Conservation (phyloP, 2,888 invertebrate species). For the Priocnemis perturbator region DNA sequence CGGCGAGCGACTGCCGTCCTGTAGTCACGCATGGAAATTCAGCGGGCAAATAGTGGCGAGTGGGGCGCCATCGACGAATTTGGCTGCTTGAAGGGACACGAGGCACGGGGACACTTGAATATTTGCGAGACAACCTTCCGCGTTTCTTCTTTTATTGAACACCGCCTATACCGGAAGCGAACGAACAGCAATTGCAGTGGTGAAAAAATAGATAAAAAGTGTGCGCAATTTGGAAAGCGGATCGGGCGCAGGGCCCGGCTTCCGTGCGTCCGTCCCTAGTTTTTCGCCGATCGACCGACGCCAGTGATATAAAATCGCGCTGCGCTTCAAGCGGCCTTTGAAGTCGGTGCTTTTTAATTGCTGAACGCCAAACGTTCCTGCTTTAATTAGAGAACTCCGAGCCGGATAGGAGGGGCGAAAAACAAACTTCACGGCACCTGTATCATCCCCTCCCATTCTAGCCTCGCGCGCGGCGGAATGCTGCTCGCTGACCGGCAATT, state of each 20-base stretch:
- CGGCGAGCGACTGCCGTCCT: too few species aligned
- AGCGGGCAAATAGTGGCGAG: too few species aligned
- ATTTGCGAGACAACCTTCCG: too few species aligned
- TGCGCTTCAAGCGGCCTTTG: slow-evolving; percentile 45
- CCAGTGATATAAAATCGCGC: slow-evolving; percentile 10
- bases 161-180: too few species aligned
- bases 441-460: slow-evolving; percentile 2
- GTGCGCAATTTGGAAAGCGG: too few species aligned
- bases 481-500: slow-evolving; percentile 40
- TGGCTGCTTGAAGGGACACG: too few species aligned
- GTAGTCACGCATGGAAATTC: too few species aligned
- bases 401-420: slow-evolving; percentile 29
- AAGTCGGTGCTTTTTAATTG: slow-evolving; percentile 44
- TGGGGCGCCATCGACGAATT: too few species aligned
- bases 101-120: too few species aligned
- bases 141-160: too few species aligned
- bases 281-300: neutral
- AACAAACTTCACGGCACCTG: slow-evolving; percentile 41
- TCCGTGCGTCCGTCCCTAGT: neutral
- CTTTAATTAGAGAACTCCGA: slow-evolving; percentile 51
- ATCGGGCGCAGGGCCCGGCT: neutral
- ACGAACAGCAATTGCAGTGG: too few species aligned
- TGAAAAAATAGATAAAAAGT: too few species aligned
- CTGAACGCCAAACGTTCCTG: slow-evolving; percentile 43
- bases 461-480: slow-evolving; percentile 20